Evolutionary conservation across 2,797 vertebrate genomes (phyloP).

Genomic region (Chanos chanos): DNA sequence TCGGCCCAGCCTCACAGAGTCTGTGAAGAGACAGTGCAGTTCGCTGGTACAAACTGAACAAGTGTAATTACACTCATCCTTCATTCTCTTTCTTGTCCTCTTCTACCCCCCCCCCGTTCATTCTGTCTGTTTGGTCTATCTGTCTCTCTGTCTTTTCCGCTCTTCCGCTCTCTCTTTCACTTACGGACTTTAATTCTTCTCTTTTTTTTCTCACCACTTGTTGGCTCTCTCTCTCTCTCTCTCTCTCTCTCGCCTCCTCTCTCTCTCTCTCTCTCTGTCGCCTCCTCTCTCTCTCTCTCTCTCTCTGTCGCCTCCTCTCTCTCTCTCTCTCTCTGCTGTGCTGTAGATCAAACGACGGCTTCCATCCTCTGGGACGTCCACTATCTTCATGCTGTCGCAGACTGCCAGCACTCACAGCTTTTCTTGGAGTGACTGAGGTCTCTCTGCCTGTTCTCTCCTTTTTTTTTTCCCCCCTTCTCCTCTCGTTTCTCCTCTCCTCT

Average conservation of each 20-base stretch:
- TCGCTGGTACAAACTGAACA: too few species aligned
- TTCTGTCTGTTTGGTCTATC: neutral
- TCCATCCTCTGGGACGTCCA: conserved; percentile 97
- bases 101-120: neutral
- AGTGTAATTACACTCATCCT: too few species aligned
- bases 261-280: conserved; percentile 51
- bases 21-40: too few species aligned
- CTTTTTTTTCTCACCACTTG: neutral
- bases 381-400: conserved; percentile 99
- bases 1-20: too few species aligned
- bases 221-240: conserved; percentile 37
- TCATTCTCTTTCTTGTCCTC: neutral
- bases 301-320: conserved; percentile 61
- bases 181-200: neutral
- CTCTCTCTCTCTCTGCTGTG: conserved; percentile 54
- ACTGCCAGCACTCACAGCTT: conserved; percentile 99
- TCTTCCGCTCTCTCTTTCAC: neutral
- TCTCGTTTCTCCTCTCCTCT: neutral
- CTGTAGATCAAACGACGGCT: conserved; percentile 92
- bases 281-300: conserved; percentile 51
- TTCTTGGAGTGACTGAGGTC: conserved; percentile 99
- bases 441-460: conserved; percentile 59
- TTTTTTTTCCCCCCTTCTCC: neutral
- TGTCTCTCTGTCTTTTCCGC: neutral
- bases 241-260: conserved; percentile 60